Evolutionary conservation across 2,113 vertebrate genomes (phyloP).

Genomic region (Oreotrochilus melanogaster): DNA sequence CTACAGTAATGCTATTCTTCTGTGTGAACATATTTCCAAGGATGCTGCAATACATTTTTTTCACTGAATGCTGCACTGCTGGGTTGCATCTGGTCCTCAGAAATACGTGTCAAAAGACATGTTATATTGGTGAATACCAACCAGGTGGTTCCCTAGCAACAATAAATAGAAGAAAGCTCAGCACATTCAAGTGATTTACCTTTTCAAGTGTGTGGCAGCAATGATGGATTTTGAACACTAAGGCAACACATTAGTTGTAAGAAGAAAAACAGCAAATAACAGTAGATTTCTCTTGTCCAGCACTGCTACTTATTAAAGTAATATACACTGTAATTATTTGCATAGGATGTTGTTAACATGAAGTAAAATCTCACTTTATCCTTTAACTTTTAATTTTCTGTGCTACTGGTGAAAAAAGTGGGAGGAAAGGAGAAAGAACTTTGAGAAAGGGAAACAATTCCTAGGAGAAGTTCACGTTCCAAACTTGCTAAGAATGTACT

Average conservation of each 20-base stretch:
- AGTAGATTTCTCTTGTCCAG: neutral
- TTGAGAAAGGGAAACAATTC: neutral
- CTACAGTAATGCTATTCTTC: neutral
- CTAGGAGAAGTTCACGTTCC: neutral
- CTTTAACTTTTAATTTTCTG: neutral
- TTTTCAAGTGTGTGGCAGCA: neutral
- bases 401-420: neutral
- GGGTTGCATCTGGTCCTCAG: neutral
- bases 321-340: neutral
- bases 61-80: neutral
- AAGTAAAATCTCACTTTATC: neutral
- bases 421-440: neutral
- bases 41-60: neutral
- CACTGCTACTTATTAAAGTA: neutral
- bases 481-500: neutral
- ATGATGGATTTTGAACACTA: conserved; percentile 16
- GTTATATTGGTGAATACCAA: conserved; percentile 19
- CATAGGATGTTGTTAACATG: neutral
- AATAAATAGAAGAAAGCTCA: conserved; percentile 12
- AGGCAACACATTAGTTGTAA: neutral
- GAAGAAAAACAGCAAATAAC: conserved; percentile 5
- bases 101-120: neutral
- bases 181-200: conserved; percentile 42
- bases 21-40: neutral
- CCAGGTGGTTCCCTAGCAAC: conserved; percentile 59